These are phyloP conservation scores for Tipula helvola DNA, from an alignment of 2,888 invertebrate species.

Conservation along the genomic window DNA sequence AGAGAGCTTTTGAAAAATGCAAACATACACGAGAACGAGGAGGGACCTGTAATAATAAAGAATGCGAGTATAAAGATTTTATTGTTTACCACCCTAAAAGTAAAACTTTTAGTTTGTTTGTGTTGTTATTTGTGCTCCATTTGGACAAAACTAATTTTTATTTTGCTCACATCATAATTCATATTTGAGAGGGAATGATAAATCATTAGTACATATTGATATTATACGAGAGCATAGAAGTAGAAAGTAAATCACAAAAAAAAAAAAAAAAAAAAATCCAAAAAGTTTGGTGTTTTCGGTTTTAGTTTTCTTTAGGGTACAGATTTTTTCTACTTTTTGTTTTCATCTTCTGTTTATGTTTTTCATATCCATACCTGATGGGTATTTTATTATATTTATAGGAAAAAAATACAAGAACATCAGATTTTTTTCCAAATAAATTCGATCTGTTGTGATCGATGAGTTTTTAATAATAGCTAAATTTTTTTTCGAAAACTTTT, in stretches of 20 bases:
- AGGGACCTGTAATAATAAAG: background rate
- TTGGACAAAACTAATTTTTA: background rate
- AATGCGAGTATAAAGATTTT: background rate
- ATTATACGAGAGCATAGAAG: background rate
- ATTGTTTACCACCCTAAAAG: background rate
- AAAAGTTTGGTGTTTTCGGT: background rate
- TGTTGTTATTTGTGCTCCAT: background rate
- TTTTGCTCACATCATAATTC: background rate
- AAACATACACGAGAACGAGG: background rate
- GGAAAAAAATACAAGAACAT: background rate
- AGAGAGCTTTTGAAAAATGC: background rate
- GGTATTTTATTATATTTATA: background rate
- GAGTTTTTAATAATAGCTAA: background rate
- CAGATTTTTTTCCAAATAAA: background rate
- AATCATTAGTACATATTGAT: background rate
- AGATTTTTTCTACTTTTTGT: background rate
- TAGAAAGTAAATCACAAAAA: background rate
- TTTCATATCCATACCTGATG: background rate
- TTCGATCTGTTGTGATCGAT: background rate
- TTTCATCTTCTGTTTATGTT: background rate
- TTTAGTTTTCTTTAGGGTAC: background rate
- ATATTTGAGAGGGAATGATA: conserved; percentile 4
- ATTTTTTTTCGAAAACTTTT: background rate
- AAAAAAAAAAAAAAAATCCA: background rate
- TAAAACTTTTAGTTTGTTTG: background rate